A percentile compares a stretch with the other conserved stretches of the same genome.
These are phyloP conservation scores for Chlorocebus sabaeus DNA, from an alignment of 2,113 vertebrate species.

Conservation along the genomic window DNA sequence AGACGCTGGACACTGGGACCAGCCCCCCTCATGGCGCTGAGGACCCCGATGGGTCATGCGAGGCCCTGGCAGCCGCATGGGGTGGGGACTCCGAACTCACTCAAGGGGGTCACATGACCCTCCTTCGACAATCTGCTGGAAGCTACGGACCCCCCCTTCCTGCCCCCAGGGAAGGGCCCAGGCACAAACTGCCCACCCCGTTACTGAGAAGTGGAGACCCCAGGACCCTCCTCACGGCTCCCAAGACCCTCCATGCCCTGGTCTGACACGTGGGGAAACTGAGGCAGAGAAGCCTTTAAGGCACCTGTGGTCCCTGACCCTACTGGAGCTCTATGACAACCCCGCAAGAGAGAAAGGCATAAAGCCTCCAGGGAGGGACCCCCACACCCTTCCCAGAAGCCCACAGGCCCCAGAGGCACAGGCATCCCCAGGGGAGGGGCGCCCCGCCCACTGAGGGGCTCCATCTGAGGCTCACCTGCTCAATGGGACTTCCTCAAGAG, in stretches of 20 bases:
- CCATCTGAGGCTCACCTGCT: not conserved
- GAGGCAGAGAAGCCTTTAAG: not conserved
- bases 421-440: not conserved
- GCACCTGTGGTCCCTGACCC: rapidly evolving
- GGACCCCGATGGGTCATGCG: rapidly evolving
- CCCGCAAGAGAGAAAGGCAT: rapidly evolving
- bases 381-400: not conserved
- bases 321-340: not conserved
- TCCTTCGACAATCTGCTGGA: not conserved
- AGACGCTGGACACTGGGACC: rapidly evolving
- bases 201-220: rapidly evolving
- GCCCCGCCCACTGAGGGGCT: not conserved
- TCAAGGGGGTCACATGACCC: no score
- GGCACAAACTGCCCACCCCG: not conserved
- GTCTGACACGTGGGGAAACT: not conserved
- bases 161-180: not conserved
- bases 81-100: rapidly evolving
- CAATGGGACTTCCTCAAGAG: rapidly evolving
- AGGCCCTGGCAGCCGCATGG: rapidly evolving
- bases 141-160: rapidly evolving
- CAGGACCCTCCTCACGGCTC: not conserved
- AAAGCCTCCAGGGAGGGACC: rapidly evolving
- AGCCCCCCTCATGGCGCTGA: not conserved
- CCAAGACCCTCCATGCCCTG: not conserved
- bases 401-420: not conserved